Conservation (phyloP, 2,797 vertebrate genomes). For the Tragopan temminckii region DNA sequence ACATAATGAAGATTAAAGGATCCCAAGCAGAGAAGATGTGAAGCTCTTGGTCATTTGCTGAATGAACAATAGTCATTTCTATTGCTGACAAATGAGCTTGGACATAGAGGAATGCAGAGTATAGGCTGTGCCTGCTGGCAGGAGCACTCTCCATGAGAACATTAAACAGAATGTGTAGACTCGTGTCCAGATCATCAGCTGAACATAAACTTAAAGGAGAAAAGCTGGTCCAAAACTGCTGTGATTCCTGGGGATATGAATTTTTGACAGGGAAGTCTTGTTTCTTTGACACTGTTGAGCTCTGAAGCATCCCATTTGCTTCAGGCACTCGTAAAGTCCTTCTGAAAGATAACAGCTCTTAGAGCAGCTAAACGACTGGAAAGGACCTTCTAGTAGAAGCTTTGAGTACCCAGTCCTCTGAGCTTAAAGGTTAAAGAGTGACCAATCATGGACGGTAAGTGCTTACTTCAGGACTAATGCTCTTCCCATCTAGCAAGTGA, state of each 20-base stretch:
- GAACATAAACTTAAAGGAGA: not conserved
- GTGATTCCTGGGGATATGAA: not conserved
- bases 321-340: not conserved
- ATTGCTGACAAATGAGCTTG: not conserved
- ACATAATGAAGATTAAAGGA: not conserved
- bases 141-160: rapidly evolving
- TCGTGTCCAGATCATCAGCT: not conserved
- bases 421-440: not conserved
- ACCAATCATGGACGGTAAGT: not conserved
- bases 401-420: not conserved
- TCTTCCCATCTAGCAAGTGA: not conserved
- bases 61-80: not conserved
- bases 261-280: not conserved
- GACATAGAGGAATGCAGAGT: not conserved
- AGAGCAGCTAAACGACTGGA: not conserved
- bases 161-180: not conserved
- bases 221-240: not conserved
- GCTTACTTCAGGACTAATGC: not conserved
- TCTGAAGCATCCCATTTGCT: not conserved
- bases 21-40: not conserved
- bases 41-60: not conserved
- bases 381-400: not conserved
- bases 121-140: rapidly evolving
- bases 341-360: not conserved
- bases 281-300: not conserved